Conservation (phyloP, 2,888 invertebrate genomes). For the Ligdia adustata region DNA sequence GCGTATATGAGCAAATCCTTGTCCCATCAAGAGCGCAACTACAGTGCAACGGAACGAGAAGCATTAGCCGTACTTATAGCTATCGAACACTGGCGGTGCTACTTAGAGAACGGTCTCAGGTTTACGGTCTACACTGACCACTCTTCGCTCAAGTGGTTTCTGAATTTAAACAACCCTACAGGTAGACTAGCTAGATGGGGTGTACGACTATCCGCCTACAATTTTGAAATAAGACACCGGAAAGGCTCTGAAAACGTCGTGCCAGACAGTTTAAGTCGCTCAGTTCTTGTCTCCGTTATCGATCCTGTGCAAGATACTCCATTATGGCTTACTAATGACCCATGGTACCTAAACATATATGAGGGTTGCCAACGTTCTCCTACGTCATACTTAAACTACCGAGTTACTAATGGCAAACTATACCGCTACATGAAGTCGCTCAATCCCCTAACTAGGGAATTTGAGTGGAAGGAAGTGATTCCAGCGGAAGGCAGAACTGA, state of each 20-base stretch:
- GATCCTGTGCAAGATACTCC: background rate
- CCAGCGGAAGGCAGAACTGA: background rate
- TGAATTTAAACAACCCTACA: background rate
- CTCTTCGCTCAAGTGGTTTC: slow-evolving; percentile 10
- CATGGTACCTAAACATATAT: slow-evolving; percentile 9
- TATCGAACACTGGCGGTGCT: slow-evolving; percentile 38
- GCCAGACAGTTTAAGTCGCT: background rate
- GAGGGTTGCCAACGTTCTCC: too few relatives aligned
- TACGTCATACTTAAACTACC: too few relatives aligned
- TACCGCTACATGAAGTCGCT: too few relatives aligned
- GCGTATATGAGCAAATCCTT: slow-evolving; percentile 11
- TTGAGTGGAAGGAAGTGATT: slow-evolving; percentile 2
- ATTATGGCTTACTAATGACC: background rate
- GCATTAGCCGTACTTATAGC: slow-evolving; percentile 36
- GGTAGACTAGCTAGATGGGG: slow-evolving; percentile 20
- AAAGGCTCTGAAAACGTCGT: slow-evolving; percentile 6
- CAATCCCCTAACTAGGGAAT: too few relatives aligned
- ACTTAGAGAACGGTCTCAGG: slow-evolving; percentile 8
- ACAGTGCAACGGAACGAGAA: slow-evolving; percentile 39
- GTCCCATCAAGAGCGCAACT: slow-evolving; percentile 1
- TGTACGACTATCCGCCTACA: slow-evolving; percentile 11
- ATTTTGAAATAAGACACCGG: slow-evolving; percentile 13
- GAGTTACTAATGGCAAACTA: too few relatives aligned
- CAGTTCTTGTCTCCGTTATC: background rate
- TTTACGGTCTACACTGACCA: slow-evolving; percentile 17